phyloP scores from a whole-genome alignment of 2,888 invertebrate species.

The Pegoplata infirma region DNA sequence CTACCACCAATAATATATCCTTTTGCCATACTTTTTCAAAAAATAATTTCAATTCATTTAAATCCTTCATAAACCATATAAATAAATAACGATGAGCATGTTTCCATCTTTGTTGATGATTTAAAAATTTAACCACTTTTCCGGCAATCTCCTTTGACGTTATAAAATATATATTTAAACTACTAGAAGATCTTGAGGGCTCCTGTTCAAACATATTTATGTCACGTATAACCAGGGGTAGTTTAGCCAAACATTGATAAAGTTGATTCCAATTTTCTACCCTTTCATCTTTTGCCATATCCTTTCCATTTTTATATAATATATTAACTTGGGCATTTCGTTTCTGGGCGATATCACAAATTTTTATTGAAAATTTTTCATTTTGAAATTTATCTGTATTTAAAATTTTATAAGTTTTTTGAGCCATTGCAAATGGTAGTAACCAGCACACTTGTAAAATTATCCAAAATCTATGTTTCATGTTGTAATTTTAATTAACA shows the following conservation, averaged over 20 bases:
- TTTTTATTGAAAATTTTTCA: slow-evolving; percentile 36
- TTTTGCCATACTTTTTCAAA: slow-evolving; percentile 69
- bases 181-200: slow-evolving; percentile 66
- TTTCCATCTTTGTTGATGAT: slow-evolving; percentile 68
- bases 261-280: slow-evolving; percentile 32
- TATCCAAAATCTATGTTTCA: slow-evolving; percentile 21
- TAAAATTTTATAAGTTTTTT: too few species aligned
- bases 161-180: slow-evolving; percentile 68
- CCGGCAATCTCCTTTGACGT: slow-evolving; percentile 51
- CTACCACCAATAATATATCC: slow-evolving; percentile 68
- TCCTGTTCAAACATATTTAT: slow-evolving; percentile 64
- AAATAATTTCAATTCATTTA: slow-evolving; percentile 61
- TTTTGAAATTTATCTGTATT: neutral
- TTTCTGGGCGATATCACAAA: slow-evolving; percentile 41
- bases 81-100: slow-evolving; percentile 71
- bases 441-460: too few species aligned
- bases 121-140: slow-evolving; percentile 66
- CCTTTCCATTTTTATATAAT: slow-evolving; percentile 26
- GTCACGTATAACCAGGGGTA: slow-evolving; percentile 58
- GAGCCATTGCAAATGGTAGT: too few species aligned
- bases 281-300: neutral
- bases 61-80: slow-evolving; percentile 66
- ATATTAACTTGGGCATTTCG: slow-evolving; percentile 39
- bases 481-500: slow-evolving; percentile 18
- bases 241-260: slow-evolving; percentile 38